Evolutionary conservation across 1,140 invertebrate genomes (phyloP).

Genomic region (Drosophila bocki): DNA sequence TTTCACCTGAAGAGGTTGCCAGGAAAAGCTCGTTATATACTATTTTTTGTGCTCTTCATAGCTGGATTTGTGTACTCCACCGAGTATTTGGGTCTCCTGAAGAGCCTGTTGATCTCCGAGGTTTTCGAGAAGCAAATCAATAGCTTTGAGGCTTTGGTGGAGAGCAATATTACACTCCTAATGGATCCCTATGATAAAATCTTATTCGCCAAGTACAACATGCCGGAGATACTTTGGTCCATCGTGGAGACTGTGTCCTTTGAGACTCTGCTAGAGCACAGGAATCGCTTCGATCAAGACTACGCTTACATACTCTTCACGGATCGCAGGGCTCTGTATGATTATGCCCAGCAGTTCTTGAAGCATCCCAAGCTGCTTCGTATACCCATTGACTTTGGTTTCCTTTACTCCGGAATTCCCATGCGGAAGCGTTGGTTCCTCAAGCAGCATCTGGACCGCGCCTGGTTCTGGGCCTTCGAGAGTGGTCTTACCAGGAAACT

Average conservation of each 20-base stretch:
- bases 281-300: slow-evolving; percentile 45
- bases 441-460: slow-evolving; percentile 40
- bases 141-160: slow-evolving; percentile 52
- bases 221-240: slow-evolving; percentile 50
- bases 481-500: slow-evolving; percentile 63
- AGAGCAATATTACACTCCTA: slow-evolving; percentile 50
- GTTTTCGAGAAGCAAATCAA: slow-evolving; percentile 61
- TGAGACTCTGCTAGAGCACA: slow-evolving; percentile 35
- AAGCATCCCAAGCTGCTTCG: slow-evolving; percentile 48
- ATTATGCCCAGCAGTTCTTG: slow-evolving; percentile 63
- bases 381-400: slow-evolving; percentile 68
- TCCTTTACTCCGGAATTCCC: slow-evolving; percentile 58
- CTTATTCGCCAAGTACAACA: slow-evolving; percentile 32
- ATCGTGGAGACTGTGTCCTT: slow-evolving; percentile 40
- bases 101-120: slow-evolving; percentile 70
- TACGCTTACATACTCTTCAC: slow-evolving; percentile 68
- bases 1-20: slow-evolving; percentile 38
- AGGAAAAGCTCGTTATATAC: slow-evolving; percentile 51
- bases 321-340: slow-evolving; percentile 64
- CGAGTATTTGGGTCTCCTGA: slow-evolving; percentile 56
- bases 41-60: slow-evolving; percentile 56
- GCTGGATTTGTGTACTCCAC: slow-evolving; percentile 65
- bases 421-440: slow-evolving; percentile 70
- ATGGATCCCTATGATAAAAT: slow-evolving; percentile 55
- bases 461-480: slow-evolving; percentile 64